A percentile compares a stretch with the other conserved stretches of the same genome.
These are phyloP conservation scores for Delichon dasypus DNA, from an alignment of 2,797 vertebrate genomes.

Conservation along the genomic window DNA sequence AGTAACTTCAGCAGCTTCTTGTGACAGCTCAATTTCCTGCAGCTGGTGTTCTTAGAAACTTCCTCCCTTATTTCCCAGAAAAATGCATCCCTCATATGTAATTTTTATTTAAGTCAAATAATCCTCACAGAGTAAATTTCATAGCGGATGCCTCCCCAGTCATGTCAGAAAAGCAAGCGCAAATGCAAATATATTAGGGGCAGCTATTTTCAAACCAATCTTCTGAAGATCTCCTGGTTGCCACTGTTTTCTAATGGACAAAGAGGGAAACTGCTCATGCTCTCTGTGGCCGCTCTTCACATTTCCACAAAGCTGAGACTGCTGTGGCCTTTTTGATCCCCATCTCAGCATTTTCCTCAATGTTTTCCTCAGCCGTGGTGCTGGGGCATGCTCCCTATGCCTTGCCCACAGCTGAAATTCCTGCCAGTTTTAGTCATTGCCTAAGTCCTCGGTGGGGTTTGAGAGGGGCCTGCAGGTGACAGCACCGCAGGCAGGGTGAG, in stretches of 20 bases:
- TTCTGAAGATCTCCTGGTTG: neutral
- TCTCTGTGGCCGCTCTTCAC: neutral
- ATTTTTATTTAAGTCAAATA: neutral
- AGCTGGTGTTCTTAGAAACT: neutral
- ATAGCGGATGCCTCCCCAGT: rapidly evolving
- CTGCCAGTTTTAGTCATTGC: neutral
- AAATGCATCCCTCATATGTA: neutral
- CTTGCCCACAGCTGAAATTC: neutral
- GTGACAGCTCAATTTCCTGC: neutral
- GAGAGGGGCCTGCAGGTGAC: neutral
- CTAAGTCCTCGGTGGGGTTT: neutral
- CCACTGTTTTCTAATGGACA: neutral
- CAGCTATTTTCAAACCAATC: neutral
- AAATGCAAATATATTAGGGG: neutral
- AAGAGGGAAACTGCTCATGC: neutral
- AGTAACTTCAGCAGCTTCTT: neutral
- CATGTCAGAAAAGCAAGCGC: neutral
- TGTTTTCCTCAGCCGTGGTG: neutral
- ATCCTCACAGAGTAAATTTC: neutral
- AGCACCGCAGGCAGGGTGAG: rapidly evolving
- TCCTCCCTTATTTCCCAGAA: neutral
- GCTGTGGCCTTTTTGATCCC: neutral
- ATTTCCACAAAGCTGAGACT: neutral
- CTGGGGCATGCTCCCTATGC: rapidly evolving
- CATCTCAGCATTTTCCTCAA: neutral